Evolutionary conservation across 2,113 vertebrate genomes (phyloP).

Genomic region (Carollia perspicillata): DNA sequence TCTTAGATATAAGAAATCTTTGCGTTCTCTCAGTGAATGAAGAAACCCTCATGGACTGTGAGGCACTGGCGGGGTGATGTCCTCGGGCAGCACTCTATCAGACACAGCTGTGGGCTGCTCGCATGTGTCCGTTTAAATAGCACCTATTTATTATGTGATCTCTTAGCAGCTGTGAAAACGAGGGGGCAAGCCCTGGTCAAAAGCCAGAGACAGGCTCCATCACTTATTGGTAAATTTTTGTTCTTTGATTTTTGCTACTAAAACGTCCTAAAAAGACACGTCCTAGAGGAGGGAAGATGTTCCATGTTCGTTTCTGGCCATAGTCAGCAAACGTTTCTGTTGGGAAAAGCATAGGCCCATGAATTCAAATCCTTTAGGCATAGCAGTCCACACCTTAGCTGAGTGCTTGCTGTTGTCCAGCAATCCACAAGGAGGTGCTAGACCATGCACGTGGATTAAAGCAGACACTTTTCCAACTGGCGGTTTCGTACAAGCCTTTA

Average conservation of each 20-base stretch:
- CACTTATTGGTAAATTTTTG: neutral
- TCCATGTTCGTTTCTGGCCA: neutral
- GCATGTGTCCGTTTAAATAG: neutral
- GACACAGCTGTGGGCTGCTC: neutral
- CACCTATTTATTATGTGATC: neutral
- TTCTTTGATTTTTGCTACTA: neutral
- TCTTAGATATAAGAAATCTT: neutral
- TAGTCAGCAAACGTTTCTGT: neutral
- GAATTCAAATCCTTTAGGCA: neutral
- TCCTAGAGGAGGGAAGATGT: neutral
- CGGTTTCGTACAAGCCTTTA: neutral
- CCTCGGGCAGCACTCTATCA: neutral
- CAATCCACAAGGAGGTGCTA: slow-evolving; percentile 7
- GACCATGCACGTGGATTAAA: neutral
- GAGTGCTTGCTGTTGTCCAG: neutral
- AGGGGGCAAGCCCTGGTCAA: neutral
- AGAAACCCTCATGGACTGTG: neutral
- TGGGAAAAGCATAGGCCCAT: neutral
- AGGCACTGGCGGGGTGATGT: neutral
- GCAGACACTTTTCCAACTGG: neutral
- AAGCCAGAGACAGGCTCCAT: neutral
- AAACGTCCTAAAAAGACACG: neutral
- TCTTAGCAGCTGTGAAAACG: neutral
- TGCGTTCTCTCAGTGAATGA: neutral
- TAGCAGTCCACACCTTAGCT: no score